Conservation (phyloP, 2,888 invertebrate species). For the Alentia gelatinosa region DNA sequence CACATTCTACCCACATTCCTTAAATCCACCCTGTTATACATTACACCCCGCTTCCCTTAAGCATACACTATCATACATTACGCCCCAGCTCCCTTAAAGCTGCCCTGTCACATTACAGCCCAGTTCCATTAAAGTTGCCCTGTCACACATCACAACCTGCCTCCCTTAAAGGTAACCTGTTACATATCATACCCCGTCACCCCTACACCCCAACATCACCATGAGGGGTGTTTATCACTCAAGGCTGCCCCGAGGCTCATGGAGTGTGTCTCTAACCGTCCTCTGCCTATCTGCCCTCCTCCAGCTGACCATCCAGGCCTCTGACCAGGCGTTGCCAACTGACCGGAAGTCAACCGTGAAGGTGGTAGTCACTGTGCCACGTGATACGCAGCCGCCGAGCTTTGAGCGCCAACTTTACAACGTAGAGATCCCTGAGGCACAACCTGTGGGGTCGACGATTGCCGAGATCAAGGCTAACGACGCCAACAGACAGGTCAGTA, state of each 20-base stretch:
- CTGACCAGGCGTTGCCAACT: conserved; percentile 64
- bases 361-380: conserved; percentile 63
- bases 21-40: too few species aligned
- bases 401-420: conserved; percentile 62
- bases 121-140: too few species aligned
- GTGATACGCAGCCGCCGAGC: conserved; percentile 61
- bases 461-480: conserved; percentile 60
- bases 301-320: conserved; percentile 65
- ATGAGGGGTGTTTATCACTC: too few species aligned
- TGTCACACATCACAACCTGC: too few species aligned
- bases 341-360: conserved; percentile 59
- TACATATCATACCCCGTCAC: neutral
- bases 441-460: conserved; percentile 54
- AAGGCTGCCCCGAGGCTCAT: neutral
- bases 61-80: too few species aligned
- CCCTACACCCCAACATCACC: neutral
- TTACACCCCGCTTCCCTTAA: too few species aligned
- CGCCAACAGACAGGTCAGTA: conserved; percentile 61
- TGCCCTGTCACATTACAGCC: too few species aligned
- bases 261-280: neutral
- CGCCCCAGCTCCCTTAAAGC: too few species aligned
- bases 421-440: conserved; percentile 57
- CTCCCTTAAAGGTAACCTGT: neutral
- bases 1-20: too few species aligned
- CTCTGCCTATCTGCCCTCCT: neutral